Percentiles rank a stretch among this genome's conserved stretches.
phyloP scores from a whole-genome alignment of 2,888 invertebrate genomes.

The Scelioninae gen. 1 region DNA sequence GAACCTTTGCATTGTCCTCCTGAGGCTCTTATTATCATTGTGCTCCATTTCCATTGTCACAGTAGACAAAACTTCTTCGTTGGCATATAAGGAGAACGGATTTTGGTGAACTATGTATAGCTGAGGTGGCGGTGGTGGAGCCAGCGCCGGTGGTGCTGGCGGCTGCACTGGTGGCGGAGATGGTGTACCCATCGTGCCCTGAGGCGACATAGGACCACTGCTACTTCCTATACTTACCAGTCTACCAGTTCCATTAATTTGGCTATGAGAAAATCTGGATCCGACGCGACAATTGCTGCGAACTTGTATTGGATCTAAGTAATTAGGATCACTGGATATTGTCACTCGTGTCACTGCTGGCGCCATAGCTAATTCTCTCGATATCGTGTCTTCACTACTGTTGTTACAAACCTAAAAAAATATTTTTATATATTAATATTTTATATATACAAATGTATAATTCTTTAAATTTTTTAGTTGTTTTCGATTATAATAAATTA shows the following conservation, averaged over 20 bases:
- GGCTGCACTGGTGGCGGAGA: constrained; percentile 81
- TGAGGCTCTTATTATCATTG: constrained; percentile 85
- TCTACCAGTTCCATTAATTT: constrained; percentile 80
- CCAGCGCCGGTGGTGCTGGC: constrained; percentile 75
- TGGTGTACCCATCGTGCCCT: constrained; percentile 83
- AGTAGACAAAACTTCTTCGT: constrained; percentile 80
- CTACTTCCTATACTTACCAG: constrained; percentile 83
- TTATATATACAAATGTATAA: no score
- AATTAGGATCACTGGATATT: constrained; percentile 84
- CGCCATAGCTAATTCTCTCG: constrained; percentile 82
- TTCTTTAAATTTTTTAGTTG: no score
- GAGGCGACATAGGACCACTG: constrained; percentile 84
- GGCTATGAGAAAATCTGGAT: constrained; percentile 78
- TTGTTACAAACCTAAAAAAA: constrained; percentile 80
- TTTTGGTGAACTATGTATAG: no score
- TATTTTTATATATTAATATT: no score
- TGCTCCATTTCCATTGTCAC: constrained; percentile 83
- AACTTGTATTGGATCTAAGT: constrained; percentile 85
- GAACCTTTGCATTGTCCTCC: constrained; percentile 80
- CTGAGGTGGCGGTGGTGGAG: constrained; percentile 79
- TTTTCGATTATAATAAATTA: no score
- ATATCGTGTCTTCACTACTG: constrained; percentile 81
- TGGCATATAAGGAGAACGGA: constrained; percentile 83
- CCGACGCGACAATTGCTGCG: constrained; percentile 76
- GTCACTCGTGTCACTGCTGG: constrained; percentile 84